Base-by-base conservation (phyloP, 2,113 vertebrate genomes). In the Sander lucioperca region DNA sequence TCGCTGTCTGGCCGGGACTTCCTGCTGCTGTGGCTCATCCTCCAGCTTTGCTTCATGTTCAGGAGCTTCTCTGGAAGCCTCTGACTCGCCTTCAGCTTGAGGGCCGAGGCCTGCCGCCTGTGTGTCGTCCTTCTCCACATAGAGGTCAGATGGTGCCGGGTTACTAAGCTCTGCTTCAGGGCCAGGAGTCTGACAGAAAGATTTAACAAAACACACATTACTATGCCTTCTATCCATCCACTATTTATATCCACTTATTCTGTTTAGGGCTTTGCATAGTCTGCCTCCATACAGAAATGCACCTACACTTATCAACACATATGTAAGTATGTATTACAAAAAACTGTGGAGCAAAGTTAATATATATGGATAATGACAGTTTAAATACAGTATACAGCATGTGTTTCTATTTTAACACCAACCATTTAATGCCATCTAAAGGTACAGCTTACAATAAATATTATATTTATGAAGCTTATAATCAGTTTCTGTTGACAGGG, bases 1-100 rank as follows among this genome's bases (percentile, higher is more conserved):
- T 76, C 89, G 89, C 85, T 89, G 91, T 56, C 74, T 58, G 27
- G 30, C 86, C 1, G 89, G 88, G 62, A 1, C 92, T 76, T 87
- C 81, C 89, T 95, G 33, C 53, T 74, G 39, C 36, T 58, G 9
- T 53, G 84, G 73, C 54, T 86, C 76, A 0, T 25, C 25, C 57
- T 73, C 77, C 33, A 36, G 65, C 68, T 76, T 70, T 9, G 16
- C 45, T 3, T 82, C 75, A 3, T 1, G 43, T 39, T 74, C 82
- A 48, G 83, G 68, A 23, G 71, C 33, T 12, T 77, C 91, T 62
- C 68, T 21, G 13, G 83, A 62, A 2, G 79, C 68, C 69, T 89
- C 76, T 1, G 80, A 71, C 50, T 86, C 84, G 5, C 14, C 53
- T 16, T 81, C 54, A 25, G 51, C 54, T 47, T 64, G 43, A 8